Conservation (phyloP, 2,888 invertebrate genomes). For the Parapristionchus giblindavisi region DNA sequence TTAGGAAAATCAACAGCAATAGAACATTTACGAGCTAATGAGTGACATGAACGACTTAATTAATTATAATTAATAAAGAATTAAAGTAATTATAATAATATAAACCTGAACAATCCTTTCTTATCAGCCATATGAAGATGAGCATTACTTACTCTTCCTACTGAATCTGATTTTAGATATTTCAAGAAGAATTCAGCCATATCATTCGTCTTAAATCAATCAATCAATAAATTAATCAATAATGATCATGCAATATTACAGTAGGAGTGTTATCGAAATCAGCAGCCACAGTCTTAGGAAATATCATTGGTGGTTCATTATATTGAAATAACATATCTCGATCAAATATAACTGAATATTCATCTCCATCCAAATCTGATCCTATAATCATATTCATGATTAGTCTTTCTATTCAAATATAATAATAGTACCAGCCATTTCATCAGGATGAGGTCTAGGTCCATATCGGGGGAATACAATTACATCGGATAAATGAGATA, state of each 20-base stretch:
- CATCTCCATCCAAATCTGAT: constrained; percentile 71
- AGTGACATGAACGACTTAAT: constrained; percentile 35
- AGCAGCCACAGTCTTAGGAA: constrained; percentile 47
- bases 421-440: constrained; percentile 69
- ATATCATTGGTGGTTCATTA: constrained; percentile 62
- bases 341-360: constrained; percentile 70
- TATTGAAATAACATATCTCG: constrained; percentile 62
- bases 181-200: constrained; percentile 69
- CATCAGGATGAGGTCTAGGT: constrained; percentile 70
- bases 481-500: constrained; percentile 68
- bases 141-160: constrained; percentile 67
- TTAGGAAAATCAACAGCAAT: constrained; percentile 70
- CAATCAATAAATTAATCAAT: neutral
- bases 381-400: constrained; percentile 49
- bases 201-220: constrained; percentile 54
- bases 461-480: constrained; percentile 71
- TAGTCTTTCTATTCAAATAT: neutral
- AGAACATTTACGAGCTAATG: constrained; percentile 60
- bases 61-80: neutral
- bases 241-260: constrained; percentile 32
- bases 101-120: constrained; percentile 63
- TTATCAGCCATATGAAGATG: constrained; percentile 68
- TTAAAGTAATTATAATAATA: no score
- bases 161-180: constrained; percentile 69
- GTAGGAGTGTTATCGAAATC: constrained; percentile 51